Percentiles rank a stretch among this genome's conserved stretches.
phyloP scores from a whole-genome alignment of 2,888 invertebrate genomes.

The Hartigia nigra region DNA sequence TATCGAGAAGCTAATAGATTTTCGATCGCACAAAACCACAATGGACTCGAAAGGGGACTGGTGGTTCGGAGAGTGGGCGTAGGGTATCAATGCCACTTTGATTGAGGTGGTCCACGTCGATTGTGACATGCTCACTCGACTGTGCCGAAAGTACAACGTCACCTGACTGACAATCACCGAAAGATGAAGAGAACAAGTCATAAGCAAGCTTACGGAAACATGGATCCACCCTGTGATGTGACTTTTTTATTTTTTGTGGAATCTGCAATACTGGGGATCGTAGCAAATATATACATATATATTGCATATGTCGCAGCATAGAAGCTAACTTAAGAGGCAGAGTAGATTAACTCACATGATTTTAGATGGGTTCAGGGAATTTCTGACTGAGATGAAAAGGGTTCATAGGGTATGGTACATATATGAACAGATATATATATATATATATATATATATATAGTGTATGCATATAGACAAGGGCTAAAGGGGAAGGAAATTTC shows the following conservation, averaged over 20 bases:
- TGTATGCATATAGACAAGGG: neutral
- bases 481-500: no score
- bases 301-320: neutral
- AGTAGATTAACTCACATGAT: neutral
- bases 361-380: neutral
- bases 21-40: slow-evolving; percentile 49
- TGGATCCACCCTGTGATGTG: slow-evolving; percentile 23
- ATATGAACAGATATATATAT: no score
- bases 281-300: neutral
- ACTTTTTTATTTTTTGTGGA: slow-evolving; percentile 36
- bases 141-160: slow-evolving; percentile 55
- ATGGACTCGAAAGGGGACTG: slow-evolving; percentile 38
- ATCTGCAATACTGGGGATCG: neutral
- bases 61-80: slow-evolving; percentile 37
- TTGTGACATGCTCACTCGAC: slow-evolving; percentile 64
- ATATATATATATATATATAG: neutral
- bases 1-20: slow-evolving; percentile 58
- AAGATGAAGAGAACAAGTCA: slow-evolving; percentile 31
- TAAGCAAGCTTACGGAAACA: slow-evolving; percentile 24
- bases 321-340: neutral
- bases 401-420: neutral
- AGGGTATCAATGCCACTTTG: slow-evolving; percentile 63
- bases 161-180: slow-evolving; percentile 32
- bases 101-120: slow-evolving; percentile 60
- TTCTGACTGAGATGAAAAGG: neutral